Conservation (phyloP, 2,888 invertebrate species). For the Dryomyza anilis region DNA sequence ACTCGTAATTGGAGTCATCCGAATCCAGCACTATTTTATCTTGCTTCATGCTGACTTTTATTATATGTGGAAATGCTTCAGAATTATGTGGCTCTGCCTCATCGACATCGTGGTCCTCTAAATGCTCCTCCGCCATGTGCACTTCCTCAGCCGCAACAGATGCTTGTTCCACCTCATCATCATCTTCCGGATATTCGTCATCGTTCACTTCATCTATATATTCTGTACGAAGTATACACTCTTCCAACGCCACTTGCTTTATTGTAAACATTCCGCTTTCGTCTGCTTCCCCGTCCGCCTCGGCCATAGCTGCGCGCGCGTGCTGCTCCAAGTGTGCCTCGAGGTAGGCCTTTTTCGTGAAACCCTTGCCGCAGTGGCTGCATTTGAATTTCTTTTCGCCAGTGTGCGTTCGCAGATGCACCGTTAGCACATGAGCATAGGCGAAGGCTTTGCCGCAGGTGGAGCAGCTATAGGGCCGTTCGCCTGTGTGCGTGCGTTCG, state of each 20-base stretch:
- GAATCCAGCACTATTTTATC: not conserved
- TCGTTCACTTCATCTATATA: slow-evolving; percentile 41
- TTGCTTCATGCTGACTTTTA: not conserved
- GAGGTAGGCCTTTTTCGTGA: slow-evolving; percentile 58
- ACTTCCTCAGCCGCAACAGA: slow-evolving; percentile 13
- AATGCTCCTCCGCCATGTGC: slow-evolving; percentile 26
- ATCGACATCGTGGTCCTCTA: slow-evolving; percentile 17
- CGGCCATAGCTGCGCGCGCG: slow-evolving; percentile 3
- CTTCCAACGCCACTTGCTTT: slow-evolving; percentile 39
- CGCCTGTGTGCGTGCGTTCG: slow-evolving; percentile 60
- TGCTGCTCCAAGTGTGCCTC: slow-evolving; percentile 54
- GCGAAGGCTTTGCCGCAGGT: slow-evolving; percentile 58
- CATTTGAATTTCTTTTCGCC: slow-evolving; percentile 60
- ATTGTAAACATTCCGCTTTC: slow-evolving; percentile 4
- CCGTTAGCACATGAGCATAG: slow-evolving; percentile 58
- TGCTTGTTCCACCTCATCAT: slow-evolving; percentile 1
- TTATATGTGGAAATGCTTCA: not conserved
- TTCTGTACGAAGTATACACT: slow-evolving; percentile 49
- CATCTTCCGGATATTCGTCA: too few relatives aligned
- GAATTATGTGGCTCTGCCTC: not conserved
- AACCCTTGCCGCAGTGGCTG: slow-evolving; percentile 54
- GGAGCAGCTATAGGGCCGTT: slow-evolving; percentile 54
- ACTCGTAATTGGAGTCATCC: slow-evolving; percentile 1
- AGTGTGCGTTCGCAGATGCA: slow-evolving; percentile 57
- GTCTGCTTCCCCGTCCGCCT: not conserved